Percentiles rank a stretch among this genome's conserved stretches.
Conservation (phyloP, 1,140 invertebrate genomes). For the Drosophila kohkoa region DNA sequence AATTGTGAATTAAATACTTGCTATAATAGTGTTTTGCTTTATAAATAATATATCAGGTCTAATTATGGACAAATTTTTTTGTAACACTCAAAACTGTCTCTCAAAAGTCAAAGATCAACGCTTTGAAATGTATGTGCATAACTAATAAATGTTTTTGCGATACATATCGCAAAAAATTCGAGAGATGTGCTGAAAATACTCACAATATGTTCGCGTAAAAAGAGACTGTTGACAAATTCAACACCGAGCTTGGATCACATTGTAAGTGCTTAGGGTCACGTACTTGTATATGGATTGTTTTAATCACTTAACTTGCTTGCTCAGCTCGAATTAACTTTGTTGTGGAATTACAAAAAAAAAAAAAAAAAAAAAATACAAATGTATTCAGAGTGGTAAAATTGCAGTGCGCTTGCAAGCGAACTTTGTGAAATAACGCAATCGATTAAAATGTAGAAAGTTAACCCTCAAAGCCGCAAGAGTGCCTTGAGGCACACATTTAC, state of each 20-base stretch:
- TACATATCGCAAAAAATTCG: conserved; percentile 17
- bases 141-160: conserved; percentile 15
- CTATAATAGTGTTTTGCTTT: too few species aligned
- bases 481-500: too few species aligned
- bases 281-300: not conserved
- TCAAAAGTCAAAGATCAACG: conserved; percentile 33
- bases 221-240: not conserved
- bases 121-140: conserved; percentile 35
- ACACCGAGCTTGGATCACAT: not conserved
- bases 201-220: not conserved
- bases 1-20: too few species aligned
- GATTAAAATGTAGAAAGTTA: not conserved
- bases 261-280: not conserved
- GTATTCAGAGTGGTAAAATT: not conserved
- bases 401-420: not conserved
- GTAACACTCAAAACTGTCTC: not conserved
- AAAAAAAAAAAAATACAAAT: not conserved
- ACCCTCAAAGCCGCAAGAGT: too few species aligned
- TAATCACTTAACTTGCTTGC: conserved; percentile 3
- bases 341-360: not conserved
- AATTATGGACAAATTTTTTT: not conserved
- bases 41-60: too few species aligned
- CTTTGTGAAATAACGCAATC: not conserved
- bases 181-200: not conserved
- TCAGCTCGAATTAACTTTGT: not conserved